phyloP scores from a whole-genome alignment of 1,140 invertebrate genomes.

The Wasmannia auropunctata region DNA sequence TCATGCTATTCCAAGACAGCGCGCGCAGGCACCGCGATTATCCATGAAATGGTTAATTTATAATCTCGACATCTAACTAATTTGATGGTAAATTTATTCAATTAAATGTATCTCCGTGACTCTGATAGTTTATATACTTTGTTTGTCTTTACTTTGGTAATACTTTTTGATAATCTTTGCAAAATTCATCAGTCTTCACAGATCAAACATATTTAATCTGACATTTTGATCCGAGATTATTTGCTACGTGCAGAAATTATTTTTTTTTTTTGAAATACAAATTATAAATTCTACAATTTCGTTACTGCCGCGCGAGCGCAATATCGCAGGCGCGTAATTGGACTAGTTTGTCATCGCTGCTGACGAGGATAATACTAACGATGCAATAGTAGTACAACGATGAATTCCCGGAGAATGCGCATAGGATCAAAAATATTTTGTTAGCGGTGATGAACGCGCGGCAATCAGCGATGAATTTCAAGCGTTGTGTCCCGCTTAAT shows the following conservation, averaged over 20 bases:
- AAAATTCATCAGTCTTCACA: not conserved
- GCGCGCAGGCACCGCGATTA: not conserved
- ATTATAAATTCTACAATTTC: not conserved
- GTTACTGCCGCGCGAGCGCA: not conserved
- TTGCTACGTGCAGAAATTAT: not conserved
- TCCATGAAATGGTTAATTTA: not conserved
- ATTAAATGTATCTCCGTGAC: not conserved
- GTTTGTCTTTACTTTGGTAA: not conserved
- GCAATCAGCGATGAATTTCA: conserved; percentile 25
- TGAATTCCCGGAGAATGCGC: not conserved
- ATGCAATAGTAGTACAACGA: not conserved
- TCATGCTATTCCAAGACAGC: not conserved
- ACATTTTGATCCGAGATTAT: not conserved
- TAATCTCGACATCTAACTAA: not conserved
- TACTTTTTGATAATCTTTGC: not conserved
- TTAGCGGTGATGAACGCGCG: not conserved
- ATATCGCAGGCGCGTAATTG: not conserved
- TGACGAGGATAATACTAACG: not conserved
- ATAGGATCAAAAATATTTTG: conserved; percentile 33
- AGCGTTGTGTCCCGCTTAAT: conserved; percentile 8
- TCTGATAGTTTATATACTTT: not conserved
- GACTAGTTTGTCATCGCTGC: not conserved
- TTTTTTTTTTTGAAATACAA: not conserved
- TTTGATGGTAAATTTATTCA: not conserved
- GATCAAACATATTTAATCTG: not conserved